Percentiles rank a stretch among this genome's conserved stretches.
These are phyloP conservation scores for Diadophis punctatus DNA, from an alignment of 2,113 vertebrate genomes.

Conservation along the genomic window DNA sequence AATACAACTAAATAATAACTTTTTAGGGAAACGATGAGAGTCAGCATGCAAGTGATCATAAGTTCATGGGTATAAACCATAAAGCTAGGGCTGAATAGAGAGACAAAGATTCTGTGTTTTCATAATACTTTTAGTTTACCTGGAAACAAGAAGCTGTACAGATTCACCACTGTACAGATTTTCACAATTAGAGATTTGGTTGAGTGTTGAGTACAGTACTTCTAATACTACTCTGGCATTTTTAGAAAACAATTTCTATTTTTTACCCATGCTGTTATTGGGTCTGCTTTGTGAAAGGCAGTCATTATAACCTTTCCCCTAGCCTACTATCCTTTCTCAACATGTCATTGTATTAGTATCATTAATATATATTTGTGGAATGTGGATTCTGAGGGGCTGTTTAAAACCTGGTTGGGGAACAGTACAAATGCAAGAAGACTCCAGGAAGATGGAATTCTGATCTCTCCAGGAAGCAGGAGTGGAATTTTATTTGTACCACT, in stretches of 20 bases:
- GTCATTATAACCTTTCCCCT: slow-evolving; percentile 29
- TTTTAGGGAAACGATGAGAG: neutral
- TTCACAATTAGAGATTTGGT: neutral
- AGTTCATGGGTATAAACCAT: neutral
- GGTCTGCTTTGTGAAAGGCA: slow-evolving; percentile 33
- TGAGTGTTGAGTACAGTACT: neutral
- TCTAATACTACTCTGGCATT: neutral
- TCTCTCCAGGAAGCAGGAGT: slow-evolving; percentile 46
- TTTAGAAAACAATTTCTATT: slow-evolving; percentile 27
- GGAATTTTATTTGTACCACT: slow-evolving; percentile 47
- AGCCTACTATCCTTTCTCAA: slow-evolving; percentile 30
- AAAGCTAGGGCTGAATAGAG: neutral
- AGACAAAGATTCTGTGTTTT: neutral
- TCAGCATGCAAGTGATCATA: neutral
- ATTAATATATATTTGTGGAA: slow-evolving; percentile 57
- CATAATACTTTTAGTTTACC: neutral
- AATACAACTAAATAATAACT: neutral
- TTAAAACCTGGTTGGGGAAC: slow-evolving; percentile 37
- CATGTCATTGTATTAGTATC: slow-evolving; percentile 66
- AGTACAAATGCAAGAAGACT: slow-evolving; percentile 43
- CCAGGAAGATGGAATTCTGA: slow-evolving; percentile 39
- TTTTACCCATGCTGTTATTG: fast-evolving
- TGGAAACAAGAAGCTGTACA: neutral
- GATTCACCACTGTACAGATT: neutral
- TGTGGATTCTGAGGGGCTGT: slow-evolving; percentile 40